Evolutionary conservation across 2,113 vertebrate species (phyloP), one percentile per base, ranked within the genome.

Genomic region (Tetrax tetrax): DNA sequence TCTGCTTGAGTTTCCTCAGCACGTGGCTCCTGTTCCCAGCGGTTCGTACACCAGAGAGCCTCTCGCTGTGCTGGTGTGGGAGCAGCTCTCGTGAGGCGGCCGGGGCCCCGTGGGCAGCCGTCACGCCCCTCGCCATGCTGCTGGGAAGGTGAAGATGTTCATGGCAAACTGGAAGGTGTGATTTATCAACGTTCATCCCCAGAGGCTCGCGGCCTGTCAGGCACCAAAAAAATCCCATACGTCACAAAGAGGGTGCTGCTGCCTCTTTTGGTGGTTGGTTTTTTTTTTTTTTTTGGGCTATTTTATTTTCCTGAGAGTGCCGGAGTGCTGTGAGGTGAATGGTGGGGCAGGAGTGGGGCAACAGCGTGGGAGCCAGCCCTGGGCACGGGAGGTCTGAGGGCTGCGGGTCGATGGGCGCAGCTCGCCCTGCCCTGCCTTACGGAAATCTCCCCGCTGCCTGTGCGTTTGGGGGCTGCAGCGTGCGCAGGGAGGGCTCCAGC

Each of bases 151-250:
- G 85, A 70, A 78, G 92, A 90, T 88, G 83, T 90, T 91, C 83
- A 13, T 1, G 3, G 80, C 12, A 21, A 75, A 65, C 81, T 95
- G 97, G 97, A 93, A 97, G 95, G 87, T 97, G 95, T 14, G 92
- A 97, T 98, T 97, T 96, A 96, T 98, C 98, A 97, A 13, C 47
- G 53, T 75, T 10, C 54, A 37, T 97, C 96, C 92, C 89, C 77
- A 53, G 93, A 93, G 95, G 89, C 75, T 83, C 7, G 9, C 69
- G 64, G 50, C n/a, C 51, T 95, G 90, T 95, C 90, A 94, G 96
- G 87, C 75, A 91, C 91, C 82, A 81, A 89, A 94, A 94, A 81
- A 87, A 60, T 74, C 85, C 92, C 85, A 95, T 95, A 29, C 21
- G 90, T 95, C 90, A 82, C 7, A 17, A 6, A 4, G 45, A 12